Evolutionary conservation across 2,113 vertebrate genomes (phyloP).

Genomic region (Eclectus roratus): DNA sequence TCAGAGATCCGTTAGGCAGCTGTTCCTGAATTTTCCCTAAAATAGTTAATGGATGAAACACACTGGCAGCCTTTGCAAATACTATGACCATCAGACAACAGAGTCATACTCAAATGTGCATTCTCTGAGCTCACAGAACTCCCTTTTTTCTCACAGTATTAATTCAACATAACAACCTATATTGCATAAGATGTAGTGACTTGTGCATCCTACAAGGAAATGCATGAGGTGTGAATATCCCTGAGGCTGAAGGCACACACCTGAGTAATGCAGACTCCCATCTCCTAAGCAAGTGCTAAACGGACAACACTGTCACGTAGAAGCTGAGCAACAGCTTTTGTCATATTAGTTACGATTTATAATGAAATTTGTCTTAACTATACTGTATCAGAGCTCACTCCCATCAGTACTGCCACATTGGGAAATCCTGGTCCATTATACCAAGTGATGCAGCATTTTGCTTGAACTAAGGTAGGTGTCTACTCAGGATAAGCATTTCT

Average conservation of each 20-base stretch:
- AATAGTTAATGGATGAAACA: not conserved
- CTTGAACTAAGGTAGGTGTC: not conserved
- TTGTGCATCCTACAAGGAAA: not conserved
- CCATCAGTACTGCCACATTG: not conserved
- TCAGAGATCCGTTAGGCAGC: not conserved
- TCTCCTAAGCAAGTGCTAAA: not conserved
- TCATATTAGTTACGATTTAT: not conserved
- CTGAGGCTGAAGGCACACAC: not conserved
- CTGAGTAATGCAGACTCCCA: too few relatives aligned
- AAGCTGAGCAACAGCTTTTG: not conserved
- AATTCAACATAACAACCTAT: not conserved
- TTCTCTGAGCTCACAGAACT: not conserved
- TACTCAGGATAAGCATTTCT: not conserved
- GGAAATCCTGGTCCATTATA: not conserved
- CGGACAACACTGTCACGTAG: fast-evolving
- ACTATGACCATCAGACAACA: not conserved
- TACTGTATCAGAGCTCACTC: not conserved
- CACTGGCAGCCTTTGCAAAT: not conserved
- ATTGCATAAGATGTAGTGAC: fast-evolving
- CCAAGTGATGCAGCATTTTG: not conserved
- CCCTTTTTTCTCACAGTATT: not conserved
- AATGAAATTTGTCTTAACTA: not conserved
- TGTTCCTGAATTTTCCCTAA: not conserved
- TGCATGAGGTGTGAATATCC: not conserved
- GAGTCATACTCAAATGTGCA: not conserved